A percentile compares a stretch with the other conserved stretches of the same genome.
These are phyloP conservation scores for Orchestia grillus DNA, from an alignment of 1,140 invertebrate genomes.

Conservation along the genomic window DNA sequence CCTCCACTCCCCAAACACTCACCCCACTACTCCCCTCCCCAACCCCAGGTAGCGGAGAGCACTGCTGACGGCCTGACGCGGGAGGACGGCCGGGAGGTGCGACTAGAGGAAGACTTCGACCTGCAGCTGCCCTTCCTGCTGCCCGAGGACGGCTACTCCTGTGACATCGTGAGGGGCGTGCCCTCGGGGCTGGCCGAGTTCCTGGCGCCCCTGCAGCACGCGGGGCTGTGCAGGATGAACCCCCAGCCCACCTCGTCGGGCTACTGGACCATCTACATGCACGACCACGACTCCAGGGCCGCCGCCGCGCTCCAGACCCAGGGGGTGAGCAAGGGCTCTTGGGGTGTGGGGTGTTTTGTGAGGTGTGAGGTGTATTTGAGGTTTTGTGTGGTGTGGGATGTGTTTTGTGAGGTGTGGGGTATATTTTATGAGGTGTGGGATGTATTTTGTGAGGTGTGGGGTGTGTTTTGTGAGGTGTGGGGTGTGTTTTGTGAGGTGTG, in stretches of 20 bases:
- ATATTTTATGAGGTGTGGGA: too few species aligned
- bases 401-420: too few species aligned
- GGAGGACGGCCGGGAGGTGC: constrained; percentile 89
- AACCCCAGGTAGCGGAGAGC: constrained; percentile 82
- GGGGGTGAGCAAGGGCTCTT: background rate
- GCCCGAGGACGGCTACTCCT: constrained; percentile 98
- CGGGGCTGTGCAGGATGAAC: constrained; percentile 88
- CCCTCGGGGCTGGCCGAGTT: constrained; percentile 92
- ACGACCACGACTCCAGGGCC: constrained; percentile 58
- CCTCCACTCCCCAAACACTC: too few species aligned
- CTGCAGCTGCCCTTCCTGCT: constrained; percentile 91
- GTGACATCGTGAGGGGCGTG: constrained; percentile 93
- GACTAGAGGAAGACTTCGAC: constrained; percentile 84
- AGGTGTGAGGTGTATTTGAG: too few species aligned
- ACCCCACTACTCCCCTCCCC: background rate
- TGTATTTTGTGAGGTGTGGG: too few species aligned
- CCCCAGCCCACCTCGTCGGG: constrained; percentile 91
- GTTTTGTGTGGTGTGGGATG: too few species aligned
- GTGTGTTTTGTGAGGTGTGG: too few species aligned
- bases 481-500: too few species aligned
- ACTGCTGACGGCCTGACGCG: constrained; percentile 92
- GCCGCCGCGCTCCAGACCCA: constrained; percentile 46
- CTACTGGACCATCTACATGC: constrained; percentile 95
- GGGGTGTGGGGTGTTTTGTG: too few species aligned
- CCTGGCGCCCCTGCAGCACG: constrained; percentile 86